These are phyloP conservation scores for Lathamus discolor DNA, from an alignment of 2,113 vertebrate species.

Conservation along the genomic window DNA sequence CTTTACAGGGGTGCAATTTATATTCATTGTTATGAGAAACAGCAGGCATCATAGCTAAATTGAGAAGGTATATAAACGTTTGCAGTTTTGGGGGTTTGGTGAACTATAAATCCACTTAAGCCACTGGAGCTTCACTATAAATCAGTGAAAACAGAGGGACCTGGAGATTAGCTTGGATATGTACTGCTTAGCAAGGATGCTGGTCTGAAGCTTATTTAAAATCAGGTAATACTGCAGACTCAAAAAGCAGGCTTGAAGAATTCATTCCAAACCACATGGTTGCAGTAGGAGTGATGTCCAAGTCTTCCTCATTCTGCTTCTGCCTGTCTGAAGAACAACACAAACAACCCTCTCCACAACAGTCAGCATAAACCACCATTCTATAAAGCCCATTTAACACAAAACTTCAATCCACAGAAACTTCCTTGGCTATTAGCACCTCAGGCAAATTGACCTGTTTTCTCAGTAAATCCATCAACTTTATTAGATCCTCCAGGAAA, in stretches of 20 bases:
- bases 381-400: neutral
- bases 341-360: neutral
- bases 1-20: neutral
- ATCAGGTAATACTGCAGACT: neutral
- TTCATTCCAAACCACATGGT: neutral
- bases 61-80: conserved; percentile 30
- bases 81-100: conserved; percentile 11
- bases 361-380: neutral
- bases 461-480: neutral
- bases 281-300: neutral
- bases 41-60: neutral
- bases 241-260: neutral
- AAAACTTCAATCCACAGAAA: neutral
- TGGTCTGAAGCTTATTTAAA: neutral
- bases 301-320: neutral
- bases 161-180: neutral
- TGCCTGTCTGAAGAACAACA: neutral
- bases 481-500: neutral
- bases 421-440: neutral
- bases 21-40: neutral
- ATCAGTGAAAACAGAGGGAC: neutral
- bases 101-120: conserved; percentile 34
- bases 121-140: conserved; percentile 3
- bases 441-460: neutral
- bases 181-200: neutral